A percentile compares a stretch with the other conserved stretches of the same genome.
Conservation (phyloP, 1,140 invertebrate species). For the Ylistrum balloti region DNA sequence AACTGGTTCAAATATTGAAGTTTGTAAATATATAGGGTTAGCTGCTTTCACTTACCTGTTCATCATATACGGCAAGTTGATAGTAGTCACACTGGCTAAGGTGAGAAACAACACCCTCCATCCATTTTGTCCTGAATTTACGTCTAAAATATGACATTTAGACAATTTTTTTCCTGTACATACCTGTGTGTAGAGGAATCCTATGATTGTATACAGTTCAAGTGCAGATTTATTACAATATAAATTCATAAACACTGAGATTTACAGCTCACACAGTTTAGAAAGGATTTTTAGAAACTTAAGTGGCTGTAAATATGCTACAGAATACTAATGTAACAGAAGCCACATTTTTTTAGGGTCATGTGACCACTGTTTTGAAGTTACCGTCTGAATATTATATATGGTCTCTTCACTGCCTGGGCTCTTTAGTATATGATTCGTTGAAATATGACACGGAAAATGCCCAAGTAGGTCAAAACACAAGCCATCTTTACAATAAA, state of each 20-base stretch:
- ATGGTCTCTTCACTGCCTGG: not conserved
- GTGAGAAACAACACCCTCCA: not conserved
- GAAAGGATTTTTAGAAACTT: not conserved
- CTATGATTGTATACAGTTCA: not conserved
- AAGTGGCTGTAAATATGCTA: not conserved
- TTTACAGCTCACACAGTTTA: not conserved
- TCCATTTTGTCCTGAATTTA: not conserved
- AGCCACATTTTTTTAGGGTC: not conserved
- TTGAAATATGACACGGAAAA: constrained; percentile 15
- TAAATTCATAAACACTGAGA: not conserved
- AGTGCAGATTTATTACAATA: not conserved
- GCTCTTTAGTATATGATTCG: not conserved
- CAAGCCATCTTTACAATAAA: not conserved
- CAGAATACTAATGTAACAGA: constrained; percentile 1
- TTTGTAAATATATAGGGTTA: too few relatives aligned
- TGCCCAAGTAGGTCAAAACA: not conserved
- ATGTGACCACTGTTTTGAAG: not conserved
- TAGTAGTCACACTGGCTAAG: not conserved
- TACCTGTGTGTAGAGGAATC: not conserved
- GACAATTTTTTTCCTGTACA: not conserved
- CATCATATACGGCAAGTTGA: too few relatives aligned
- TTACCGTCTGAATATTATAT: not conserved
- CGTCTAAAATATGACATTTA: not conserved
- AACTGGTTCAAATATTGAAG: too few relatives aligned
- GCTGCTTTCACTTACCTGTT: too few relatives aligned